phyloP scores from a whole-genome alignment of 2,797 vertebrate species.

The Limosa lapponica region DNA sequence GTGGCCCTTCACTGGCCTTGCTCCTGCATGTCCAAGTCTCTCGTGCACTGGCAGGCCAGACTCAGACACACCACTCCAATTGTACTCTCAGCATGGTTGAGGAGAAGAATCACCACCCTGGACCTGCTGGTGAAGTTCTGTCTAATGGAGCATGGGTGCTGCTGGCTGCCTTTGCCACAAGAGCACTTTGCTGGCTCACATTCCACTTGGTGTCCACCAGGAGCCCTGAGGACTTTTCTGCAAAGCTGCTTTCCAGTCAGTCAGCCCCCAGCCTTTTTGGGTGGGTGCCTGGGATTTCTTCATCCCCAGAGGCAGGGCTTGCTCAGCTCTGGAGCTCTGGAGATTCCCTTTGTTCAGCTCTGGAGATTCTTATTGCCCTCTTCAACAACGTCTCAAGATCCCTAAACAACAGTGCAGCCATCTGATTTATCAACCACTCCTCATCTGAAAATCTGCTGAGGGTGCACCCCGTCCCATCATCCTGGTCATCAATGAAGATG shows the following conservation, averaged over 20 bases:
- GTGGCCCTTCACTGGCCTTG: not conserved
- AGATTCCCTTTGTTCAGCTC: not conserved
- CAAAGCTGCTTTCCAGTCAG: not conserved
- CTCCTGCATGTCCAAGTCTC: not conserved
- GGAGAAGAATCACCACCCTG: not conserved
- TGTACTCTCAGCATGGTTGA: not conserved
- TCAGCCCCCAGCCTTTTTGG: not conserved
- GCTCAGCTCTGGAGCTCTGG: too few relatives aligned
- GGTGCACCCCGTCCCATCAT: not conserved
- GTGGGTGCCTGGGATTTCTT: not conserved
- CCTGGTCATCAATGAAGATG: not conserved
- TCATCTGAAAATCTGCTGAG: not conserved
- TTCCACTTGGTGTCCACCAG: accelerated
- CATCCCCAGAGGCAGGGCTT: not conserved
- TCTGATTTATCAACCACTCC: not conserved
- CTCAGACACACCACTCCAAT: not conserved
- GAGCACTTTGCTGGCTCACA: not conserved
- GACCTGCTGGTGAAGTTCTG: not conserved
- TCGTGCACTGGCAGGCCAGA: not conserved
- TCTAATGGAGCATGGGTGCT: not conserved
- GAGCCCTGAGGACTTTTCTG: not conserved
- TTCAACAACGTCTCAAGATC: not conserved
- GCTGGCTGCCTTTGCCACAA: not conserved
- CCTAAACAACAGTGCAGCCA: not conserved
- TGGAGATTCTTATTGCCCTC: not conserved